Conservation (phyloP, 92 coral and sea anemone genomes). For the Zoanthus gigantus region DNA sequence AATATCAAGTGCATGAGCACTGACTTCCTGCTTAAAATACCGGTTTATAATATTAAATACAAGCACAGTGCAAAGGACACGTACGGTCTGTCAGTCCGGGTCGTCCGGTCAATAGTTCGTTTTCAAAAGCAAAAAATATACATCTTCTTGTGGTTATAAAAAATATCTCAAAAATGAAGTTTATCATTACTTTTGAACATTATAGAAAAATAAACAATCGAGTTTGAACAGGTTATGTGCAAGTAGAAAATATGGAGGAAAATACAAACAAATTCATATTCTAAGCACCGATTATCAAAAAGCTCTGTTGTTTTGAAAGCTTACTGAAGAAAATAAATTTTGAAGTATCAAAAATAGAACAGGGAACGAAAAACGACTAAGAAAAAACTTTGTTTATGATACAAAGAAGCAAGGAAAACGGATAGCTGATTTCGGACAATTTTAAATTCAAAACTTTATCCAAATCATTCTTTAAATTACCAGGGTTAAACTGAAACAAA, state of each 20-base stretch:
- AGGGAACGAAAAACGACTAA: neutral
- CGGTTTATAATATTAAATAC: slow-evolving; percentile 38
- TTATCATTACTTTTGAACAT: neutral
- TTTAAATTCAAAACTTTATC: neutral
- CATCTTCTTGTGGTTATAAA: slow-evolving; percentile 19
- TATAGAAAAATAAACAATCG: slow-evolving; percentile 23
- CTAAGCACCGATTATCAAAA: neutral
- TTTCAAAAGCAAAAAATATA: neutral
- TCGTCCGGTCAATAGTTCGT: neutral
- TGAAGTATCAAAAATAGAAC: neutral
- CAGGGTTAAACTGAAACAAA: neutral
- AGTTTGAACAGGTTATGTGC: neutral
- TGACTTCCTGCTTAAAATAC: slow-evolving; percentile 8
- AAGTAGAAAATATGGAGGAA: neutral
- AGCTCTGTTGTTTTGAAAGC: neutral
- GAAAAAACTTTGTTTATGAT: neutral
- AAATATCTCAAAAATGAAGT: slow-evolving; percentile 15
- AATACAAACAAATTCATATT: neutral
- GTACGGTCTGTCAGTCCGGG: slow-evolving; percentile 18
- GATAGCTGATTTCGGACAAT: neutral
- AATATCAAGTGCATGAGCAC: slow-evolving; percentile 20
- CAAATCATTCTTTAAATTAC: neutral
- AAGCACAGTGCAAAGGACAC: slow-evolving; percentile 30
- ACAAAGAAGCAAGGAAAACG: neutral
- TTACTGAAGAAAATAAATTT: neutral